Evolutionary conservation across 2,113 vertebrate species (phyloP).

Genomic region (Ptilorrhoa leucosticta): DNA sequence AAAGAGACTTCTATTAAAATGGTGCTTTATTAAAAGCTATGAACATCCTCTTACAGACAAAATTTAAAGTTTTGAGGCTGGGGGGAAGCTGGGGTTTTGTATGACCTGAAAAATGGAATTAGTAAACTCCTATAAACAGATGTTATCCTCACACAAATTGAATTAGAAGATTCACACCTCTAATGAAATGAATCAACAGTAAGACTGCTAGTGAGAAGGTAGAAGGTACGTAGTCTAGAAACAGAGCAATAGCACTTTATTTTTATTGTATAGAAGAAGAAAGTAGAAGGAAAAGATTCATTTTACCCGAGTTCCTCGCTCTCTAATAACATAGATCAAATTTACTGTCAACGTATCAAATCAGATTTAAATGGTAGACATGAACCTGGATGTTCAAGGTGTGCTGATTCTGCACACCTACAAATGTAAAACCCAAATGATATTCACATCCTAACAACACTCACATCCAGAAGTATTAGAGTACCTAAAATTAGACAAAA

Average conservation of each 20-base stretch:
- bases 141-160: neutral
- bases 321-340: neutral
- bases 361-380: neutral
- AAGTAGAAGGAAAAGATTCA: neutral
- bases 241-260: neutral
- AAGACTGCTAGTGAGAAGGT: neutral
- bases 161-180: neutral
- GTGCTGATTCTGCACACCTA: neutral
- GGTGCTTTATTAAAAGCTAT: neutral
- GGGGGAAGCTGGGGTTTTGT: neutral
- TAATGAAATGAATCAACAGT: neutral
- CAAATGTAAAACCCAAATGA: neutral
- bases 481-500: neutral
- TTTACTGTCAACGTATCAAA: neutral
- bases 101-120: neutral
- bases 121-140: neutral
- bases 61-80: neutral
- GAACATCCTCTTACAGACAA: neutral
- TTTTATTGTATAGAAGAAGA: neutral
- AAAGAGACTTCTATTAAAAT: neutral
- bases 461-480: neutral
- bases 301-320: neutral
- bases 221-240: neutral
- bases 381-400: neutral
- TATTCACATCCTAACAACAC: neutral